A percentile compares a stretch with the other conserved stretches of the same genome.
phyloP scores from a whole-genome alignment of 2,113 vertebrate genomes.

The Brevimyrus niger region DNA sequence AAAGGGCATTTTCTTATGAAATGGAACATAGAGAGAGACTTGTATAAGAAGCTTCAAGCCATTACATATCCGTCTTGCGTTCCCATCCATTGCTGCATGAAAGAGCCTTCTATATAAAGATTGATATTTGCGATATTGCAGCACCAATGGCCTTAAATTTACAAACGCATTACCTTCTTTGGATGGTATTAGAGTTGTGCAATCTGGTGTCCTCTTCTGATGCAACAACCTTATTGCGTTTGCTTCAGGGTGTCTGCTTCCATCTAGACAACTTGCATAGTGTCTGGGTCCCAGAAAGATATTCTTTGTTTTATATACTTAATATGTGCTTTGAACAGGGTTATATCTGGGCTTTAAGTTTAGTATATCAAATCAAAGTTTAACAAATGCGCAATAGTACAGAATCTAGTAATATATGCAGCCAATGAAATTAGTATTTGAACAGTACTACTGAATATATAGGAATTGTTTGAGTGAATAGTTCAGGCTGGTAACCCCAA shows the following conservation, averaged over 20 bases:
- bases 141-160: background rate
- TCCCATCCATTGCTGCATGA: background rate
- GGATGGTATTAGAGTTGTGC: background rate
- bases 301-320: background rate
- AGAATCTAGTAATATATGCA: background rate
- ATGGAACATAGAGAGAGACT: background rate
- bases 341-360: background rate
- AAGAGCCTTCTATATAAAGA: background rate
- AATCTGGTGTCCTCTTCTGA: background rate
- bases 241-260: background rate
- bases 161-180: background rate
- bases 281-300: background rate
- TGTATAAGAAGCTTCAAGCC: background rate
- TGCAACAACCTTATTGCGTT: background rate
- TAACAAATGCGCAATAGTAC: background rate
- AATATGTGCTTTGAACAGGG: background rate
- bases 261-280: background rate
- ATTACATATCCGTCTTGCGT: background rate
- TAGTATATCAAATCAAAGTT: background rate
- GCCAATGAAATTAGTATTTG: background rate
- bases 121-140: background rate
- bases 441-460: background rate
- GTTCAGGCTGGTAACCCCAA: background rate
- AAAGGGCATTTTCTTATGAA: conserved; percentile 9
- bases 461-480: background rate